Evolutionary conservation across 2,888 invertebrate genomes (phyloP).

Genomic region (Cantharis lateralis): DNA sequence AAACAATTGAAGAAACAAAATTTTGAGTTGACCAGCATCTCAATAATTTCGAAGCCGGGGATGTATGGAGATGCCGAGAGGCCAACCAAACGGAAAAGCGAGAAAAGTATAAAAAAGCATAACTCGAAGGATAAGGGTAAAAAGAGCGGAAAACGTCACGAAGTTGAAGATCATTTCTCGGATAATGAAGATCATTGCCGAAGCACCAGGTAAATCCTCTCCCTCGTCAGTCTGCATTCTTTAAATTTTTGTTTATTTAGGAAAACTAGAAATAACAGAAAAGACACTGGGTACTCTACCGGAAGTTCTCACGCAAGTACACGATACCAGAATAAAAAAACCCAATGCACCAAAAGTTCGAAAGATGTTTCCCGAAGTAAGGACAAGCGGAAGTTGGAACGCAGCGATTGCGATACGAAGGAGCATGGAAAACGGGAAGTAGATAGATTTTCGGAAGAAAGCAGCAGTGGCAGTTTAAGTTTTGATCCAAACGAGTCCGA

Average conservation of each 20-base stretch:
- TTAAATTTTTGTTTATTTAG: conserved; percentile 42
- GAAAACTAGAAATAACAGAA: conserved; percentile 54
- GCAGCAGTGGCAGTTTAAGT: background rate
- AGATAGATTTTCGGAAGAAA: conserved; percentile 42
- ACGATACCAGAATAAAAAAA: conserved; percentile 38
- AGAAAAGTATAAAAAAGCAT: conserved; percentile 27
- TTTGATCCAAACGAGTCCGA: background rate
- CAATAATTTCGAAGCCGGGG: conserved; percentile 59
- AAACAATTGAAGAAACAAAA: conserved; percentile 54
- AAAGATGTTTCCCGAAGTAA: background rate
- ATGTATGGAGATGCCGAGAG: conserved; percentile 40
- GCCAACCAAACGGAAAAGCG: conserved; percentile 17
- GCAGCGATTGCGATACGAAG: conserved; percentile 41
- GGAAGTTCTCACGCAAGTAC: conserved; percentile 65
- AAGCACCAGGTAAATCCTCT: conserved; percentile 2
- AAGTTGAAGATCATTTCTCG: conserved; percentile 40
- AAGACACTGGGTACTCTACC: conserved; percentile 73
- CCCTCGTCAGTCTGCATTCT: background rate
- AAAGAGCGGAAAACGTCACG: conserved; percentile 31
- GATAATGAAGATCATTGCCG: conserved; percentile 33
- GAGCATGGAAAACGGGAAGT: conserved; percentile 35
- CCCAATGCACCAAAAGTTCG: conserved; percentile 20
- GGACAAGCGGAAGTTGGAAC: conserved; percentile 53
- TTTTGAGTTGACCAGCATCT: conserved; percentile 57
- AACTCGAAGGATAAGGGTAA: conserved; percentile 34